Evolutionary conservation across 1,140 invertebrate species (phyloP), one percentile per base, ranked within the genome.

Genomic region (Drosophila teissieri): DNA sequence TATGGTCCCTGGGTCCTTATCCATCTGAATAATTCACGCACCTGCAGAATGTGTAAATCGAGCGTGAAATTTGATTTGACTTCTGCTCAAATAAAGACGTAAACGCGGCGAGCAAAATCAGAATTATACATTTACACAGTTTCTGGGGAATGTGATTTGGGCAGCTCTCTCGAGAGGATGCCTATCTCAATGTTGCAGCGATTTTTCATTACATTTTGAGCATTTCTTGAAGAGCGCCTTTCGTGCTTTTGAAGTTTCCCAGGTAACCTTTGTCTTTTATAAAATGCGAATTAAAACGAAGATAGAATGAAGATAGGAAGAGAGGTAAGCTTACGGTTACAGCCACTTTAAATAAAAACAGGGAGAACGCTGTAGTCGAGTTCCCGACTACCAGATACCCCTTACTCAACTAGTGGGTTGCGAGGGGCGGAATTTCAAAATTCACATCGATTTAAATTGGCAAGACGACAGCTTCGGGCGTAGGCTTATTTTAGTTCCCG

Each of bases 41-140:
- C 36, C 40, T 53, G 73, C 55, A 54, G 60, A 57, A 54, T 53
- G 46, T 58, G 51, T 48, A 85, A 84, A 84, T 76, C 81, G 79
- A 74, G 72, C 81, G 54, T 80, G 54, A 61, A 85, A 85, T 73
- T 73, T 73, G 69, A 73, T 73, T 73, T 52, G 68, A 49, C 68
- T 48, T 57, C 65, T 34, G 63, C 65, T 70, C 12, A 70, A 70
- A 67, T 67, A 8, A 53, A 46, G 34, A 40, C 27, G 64, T 31
- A 65, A 65, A 22, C 14, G 58, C 46, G 44, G 14, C 10, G 36
- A 36, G 40, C 14, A 40, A 72, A 58, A 70, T 58, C 36, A 27
- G 53, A 57, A 34, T 69, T 67, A 31, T 48, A 54, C 14, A 10
- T 42, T 24, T 31, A 37, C 14, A 62, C 12, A 19, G 6, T 3